Percentiles rank a stretch among this genome's conserved stretches.
Evolutionary conservation across 2,888 invertebrate genomes (phyloP).

Genomic region (Xanthorhoe spadicearia): DNA sequence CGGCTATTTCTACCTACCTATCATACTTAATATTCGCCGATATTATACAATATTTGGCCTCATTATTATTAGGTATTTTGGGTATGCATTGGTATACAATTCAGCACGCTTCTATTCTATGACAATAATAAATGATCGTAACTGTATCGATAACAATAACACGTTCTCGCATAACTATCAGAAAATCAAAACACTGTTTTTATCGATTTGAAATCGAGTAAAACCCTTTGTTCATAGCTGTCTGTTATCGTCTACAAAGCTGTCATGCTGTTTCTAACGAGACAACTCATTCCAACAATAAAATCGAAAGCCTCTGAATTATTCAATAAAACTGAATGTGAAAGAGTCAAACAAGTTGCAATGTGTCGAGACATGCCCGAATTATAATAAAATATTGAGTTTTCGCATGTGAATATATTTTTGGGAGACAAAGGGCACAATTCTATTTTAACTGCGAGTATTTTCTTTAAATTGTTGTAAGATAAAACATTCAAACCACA

Average conservation of each 20-base stretch:
- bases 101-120: background rate
- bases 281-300: slow-evolving; percentile 66
- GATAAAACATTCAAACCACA: background rate
- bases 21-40: background rate
- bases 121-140: slow-evolving; percentile 10
- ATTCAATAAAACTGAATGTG: slow-evolving; percentile 78
- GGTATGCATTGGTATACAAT: background rate
- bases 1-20: too few species aligned
- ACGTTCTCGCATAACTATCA: slow-evolving; percentile 18
- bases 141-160: slow-evolving; percentile 25
- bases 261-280: slow-evolving; percentile 60
- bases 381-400: slow-evolving; percentile 74
- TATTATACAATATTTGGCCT: background rate
- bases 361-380: slow-evolving; percentile 68
- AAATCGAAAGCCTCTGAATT: slow-evolving; percentile 72
- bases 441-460: slow-evolving; percentile 36
- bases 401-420: slow-evolving; percentile 48
- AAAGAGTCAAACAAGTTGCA: slow-evolving; percentile 67
- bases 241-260: slow-evolving; percentile 46
- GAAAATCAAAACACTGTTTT: slow-evolving; percentile 26
- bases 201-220: slow-evolving; percentile 29
- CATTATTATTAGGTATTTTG: background rate
- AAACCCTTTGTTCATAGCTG: slow-evolving; percentile 41
- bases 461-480: slow-evolving; percentile 28
- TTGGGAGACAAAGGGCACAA: slow-evolving; percentile 46